Conservation (phyloP, 2,888 invertebrate genomes). For the Frankliniella intonsa region DNA sequence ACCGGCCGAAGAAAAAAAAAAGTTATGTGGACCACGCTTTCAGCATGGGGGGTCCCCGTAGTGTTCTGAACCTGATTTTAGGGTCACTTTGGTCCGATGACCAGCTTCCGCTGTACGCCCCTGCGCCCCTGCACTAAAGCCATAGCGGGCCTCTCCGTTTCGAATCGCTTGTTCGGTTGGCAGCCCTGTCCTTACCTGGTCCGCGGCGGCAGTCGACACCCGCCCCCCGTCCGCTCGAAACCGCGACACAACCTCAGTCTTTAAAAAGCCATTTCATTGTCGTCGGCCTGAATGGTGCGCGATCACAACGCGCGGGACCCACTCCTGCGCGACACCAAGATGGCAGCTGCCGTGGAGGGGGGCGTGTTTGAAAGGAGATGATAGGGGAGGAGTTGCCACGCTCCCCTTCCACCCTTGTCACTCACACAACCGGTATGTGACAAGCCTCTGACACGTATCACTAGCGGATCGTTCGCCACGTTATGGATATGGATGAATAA, state of each 20-base stretch:
- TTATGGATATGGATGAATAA: no score
- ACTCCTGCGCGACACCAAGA: constrained; percentile 7
- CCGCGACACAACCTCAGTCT: constrained; percentile 17
- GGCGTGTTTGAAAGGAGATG: neutral
- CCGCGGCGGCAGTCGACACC: neutral
- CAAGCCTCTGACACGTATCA: constrained; percentile 10
- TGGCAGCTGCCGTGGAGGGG: constrained; percentile 15
- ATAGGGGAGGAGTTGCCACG: neutral
- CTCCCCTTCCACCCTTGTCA: neutral
- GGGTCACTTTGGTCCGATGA: no score
- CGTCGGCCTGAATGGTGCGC: constrained; percentile 11
- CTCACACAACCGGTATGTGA: neutral
- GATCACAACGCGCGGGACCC: neutral
- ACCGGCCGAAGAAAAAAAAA: no score
- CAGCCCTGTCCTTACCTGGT: constrained; percentile 1
- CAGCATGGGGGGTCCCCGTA: no score
- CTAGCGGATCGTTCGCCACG: neutral
- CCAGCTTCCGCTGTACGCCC: no score
- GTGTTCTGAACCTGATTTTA: no score
- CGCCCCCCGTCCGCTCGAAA: constrained; percentile 1
- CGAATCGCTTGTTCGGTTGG: neutral
- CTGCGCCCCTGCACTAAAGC: no score
- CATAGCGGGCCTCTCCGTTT: neutral
- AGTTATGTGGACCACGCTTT: no score
- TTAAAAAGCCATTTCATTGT: constrained; percentile 27